Percentiles rank a stretch among this genome's conserved stretches.
These are phyloP conservation scores for Hyposmocoma kahamanoa DNA, from an alignment of 1,140 invertebrate genomes.

Conservation along the genomic window DNA sequence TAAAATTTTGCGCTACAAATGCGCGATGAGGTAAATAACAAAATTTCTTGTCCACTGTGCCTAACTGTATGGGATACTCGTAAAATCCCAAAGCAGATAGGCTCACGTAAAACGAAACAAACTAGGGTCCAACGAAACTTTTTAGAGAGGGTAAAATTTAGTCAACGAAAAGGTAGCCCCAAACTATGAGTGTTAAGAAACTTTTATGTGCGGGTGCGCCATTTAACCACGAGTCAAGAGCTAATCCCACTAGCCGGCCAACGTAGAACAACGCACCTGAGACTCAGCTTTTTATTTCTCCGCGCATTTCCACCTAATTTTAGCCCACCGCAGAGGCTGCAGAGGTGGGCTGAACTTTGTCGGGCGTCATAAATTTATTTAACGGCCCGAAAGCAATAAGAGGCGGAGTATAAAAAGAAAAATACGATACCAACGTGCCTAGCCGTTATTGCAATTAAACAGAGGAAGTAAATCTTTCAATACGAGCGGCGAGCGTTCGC, in stretches of 20 bases:
- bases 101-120: constrained; percentile 41
- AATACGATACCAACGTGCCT: constrained; percentile 73
- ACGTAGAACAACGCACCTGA: constrained; percentile 52
- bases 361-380: constrained; percentile 72
- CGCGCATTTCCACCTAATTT: constrained; percentile 66
- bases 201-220: constrained; percentile 61
- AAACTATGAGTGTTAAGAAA: constrained; percentile 66
- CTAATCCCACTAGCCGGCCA: constrained; percentile 46
- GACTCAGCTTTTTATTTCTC: constrained; percentile 57
- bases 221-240: constrained; percentile 62
- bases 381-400: constrained; percentile 71
- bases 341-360: constrained; percentile 68
- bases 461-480: constrained; percentile 74
- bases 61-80: constrained; percentile 33
- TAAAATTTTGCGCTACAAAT: neutral
- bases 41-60: constrained; percentile 31
- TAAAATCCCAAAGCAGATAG: constrained; percentile 43
- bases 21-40: constrained; percentile 21
- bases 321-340: constrained; percentile 39
- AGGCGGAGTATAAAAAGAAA: constrained; percentile 72
- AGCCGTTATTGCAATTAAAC: constrained; percentile 74
- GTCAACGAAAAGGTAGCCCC: constrained; percentile 41
- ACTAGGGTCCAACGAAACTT: constrained; percentile 42
- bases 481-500: constrained; percentile 63
- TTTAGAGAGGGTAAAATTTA: constrained; percentile 46